Base-by-base conservation (phyloP, 37 sponge, comb jelly and placozoan species). In the Tethya wilhelma region DNA sequence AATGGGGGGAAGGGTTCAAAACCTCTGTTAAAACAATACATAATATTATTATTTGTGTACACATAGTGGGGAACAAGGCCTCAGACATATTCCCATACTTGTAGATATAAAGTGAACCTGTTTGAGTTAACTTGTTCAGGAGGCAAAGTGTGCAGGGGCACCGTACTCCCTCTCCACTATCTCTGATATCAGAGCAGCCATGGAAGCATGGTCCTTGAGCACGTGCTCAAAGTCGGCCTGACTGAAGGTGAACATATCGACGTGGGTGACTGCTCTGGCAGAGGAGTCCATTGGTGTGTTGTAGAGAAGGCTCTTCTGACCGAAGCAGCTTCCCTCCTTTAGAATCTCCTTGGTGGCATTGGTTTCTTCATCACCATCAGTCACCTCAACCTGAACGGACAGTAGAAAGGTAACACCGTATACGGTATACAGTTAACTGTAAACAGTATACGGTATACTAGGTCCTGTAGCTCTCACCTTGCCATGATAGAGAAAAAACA, bases 401-500 rank as follows among this genome's bases (percentile, higher is more conserved):
- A 23, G 7, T n/a, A 62, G 23, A n/a, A 26, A 62, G n/a, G n/a
- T n/a, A n/a, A n/a, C n/a, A n/a, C 14, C 11, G 17, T 49, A 17
- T 49, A 17, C 17, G 17, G 55, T 49, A 17, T 49, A 11, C 55
- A 49, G n/a, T n/a, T n/a, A n/a, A n/a, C n/a, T n/a, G n/a, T n/a
- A n/a, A n/a, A n/a, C 28, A 62, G 7, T 62, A 62, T n/a, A 26
- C 29, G 63, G 23, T n/a, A 62, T 49, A 14, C 9, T 49, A 49
- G 53, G 14, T 44, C 19, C 19, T 23, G 12, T 22, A 34, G 31
- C 1, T 20, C 74, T 74, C 56, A 88, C 90, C 22, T 34, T 69
- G 45, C 90, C 90, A 79, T 80, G 76, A 53, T 69, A 75, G 44
- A 90, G 74, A 62, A 90, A 70, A 72, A 62, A 90, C 66, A 91